Evolutionary conservation across 2,888 invertebrate species (phyloP).

Genomic region (Drosophila longiperda): DNA sequence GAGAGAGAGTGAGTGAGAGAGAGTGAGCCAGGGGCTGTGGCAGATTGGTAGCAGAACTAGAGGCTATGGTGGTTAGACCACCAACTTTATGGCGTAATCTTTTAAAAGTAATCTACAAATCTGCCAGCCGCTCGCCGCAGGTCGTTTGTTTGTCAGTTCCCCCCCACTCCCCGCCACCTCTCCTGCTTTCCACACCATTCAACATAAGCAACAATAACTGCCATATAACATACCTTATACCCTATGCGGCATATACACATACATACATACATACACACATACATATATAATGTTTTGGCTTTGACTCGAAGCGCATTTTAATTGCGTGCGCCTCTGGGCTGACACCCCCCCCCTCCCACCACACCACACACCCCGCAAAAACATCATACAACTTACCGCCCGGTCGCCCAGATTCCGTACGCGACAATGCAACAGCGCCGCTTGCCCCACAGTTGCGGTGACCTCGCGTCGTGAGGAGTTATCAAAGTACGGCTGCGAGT

Average conservation of each 20-base stretch:
- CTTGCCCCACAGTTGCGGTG: conserved; percentile 94
- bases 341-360: no score
- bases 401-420: conserved; percentile 94
- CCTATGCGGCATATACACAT: conserved; percentile 16
- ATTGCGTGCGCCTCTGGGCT: conserved; percentile 50
- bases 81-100: conserved; percentile 79
- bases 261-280: conserved; percentile 33
- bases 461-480: conserved; percentile 93
- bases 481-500: conserved; percentile 95
- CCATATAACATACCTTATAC: conserved; percentile 11
- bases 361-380: background rate
- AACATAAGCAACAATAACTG: conserved; percentile 25
- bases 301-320: conserved; percentile 62
- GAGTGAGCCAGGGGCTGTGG: background rate
- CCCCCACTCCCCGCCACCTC: no score
- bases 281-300: conserved; percentile 57
- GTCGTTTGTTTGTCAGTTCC: conserved; percentile 67
- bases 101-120: conserved; percentile 80
- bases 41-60: conserved; percentile 4
- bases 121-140: conserved; percentile 76
- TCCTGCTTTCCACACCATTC: background rate
- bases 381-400: conserved; percentile 88
- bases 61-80: conserved; percentile 57
- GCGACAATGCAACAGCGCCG: conserved; percentile 93
- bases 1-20: background rate